Base-by-base conservation (phyloP, 1,140 invertebrate genomes). In the Ceratina japonica region DNA sequence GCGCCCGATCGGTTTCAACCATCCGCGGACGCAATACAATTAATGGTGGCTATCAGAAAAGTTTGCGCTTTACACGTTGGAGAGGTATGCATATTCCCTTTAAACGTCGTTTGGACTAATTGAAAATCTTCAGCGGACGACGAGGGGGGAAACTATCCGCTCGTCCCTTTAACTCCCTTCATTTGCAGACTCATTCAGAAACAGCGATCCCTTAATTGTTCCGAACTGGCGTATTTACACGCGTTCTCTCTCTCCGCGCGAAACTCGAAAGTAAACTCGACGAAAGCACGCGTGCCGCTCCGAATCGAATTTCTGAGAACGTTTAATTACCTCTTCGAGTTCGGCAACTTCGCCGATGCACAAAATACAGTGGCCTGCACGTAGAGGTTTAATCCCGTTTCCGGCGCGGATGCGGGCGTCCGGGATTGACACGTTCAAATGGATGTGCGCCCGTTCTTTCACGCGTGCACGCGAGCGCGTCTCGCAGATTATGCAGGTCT, bases 251-350 rank as follows among this genome's bases (percentile, higher is more conserved):
- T 27, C 65, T 68, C 18, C n/a, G 20, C 27, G 4, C 13, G 70
- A 72, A 61, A 61, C 70, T 44, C 24, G 69, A 72, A 61, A 44
- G 70, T 49, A 72, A 61, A 61, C 56, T 31, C 56, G 20, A 22
- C 54, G 3, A 44, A 16, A 44, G 37, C 31, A 22, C 69, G 54
- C 54, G 20, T 72, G 37, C 24, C 10, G 10, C 70, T 37, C 54
- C 37, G 69, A 44, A 71, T 71, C 69, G 54, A 71, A 59, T 71
- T n/a, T 15, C 54, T 31, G 15, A 44, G 56, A 44, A 49, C 31
- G 15, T 44, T 61, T 44, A 72, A 61, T 59, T 61, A 31, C 37
- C 56, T 4, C 56, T 0, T 15, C 10, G 31, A 24, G 56, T 72
- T 37, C 15, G 56, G 22, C 18, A 59, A 63, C 56, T 73, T 73